Conservation (phyloP, 2,888 invertebrate genomes). For the Theretra japonica region DNA sequence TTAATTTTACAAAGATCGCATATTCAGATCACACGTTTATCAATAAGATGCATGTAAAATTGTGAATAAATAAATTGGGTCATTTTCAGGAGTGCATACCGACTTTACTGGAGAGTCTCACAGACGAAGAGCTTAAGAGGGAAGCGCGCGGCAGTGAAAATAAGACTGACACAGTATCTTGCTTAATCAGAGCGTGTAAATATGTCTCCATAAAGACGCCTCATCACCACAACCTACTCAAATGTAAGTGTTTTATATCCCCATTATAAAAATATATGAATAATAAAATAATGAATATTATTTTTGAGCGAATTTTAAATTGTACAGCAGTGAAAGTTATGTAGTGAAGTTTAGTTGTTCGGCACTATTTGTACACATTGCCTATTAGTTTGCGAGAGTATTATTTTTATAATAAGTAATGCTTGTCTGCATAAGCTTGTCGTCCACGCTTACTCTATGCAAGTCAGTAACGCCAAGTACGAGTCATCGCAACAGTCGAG, state of each 20-base stretch:
- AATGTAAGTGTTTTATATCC: conserved; percentile 68
- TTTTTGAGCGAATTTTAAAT: neutral
- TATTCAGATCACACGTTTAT: too few species aligned
- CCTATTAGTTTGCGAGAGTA: neutral
- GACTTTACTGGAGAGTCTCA: conserved; percentile 94
- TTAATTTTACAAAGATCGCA: too few species aligned
- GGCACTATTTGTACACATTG: neutral
- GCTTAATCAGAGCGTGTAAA: conserved; percentile 96
- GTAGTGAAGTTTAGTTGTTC: neutral
- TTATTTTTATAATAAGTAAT: neutral
- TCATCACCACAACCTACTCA: conserved; percentile 90
- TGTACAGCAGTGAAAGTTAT: neutral
- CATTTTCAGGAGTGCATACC: conserved; percentile 92
- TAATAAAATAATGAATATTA: too few species aligned
- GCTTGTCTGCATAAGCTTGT: neutral
- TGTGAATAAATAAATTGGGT: conserved; percentile 28
- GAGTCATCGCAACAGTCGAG: neutral
- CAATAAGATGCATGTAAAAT: neutral
- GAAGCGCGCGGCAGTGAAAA: conserved; percentile 97
- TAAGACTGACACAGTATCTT: conserved; percentile 97
- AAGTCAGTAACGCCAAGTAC: neutral
- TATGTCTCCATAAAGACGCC: conserved; percentile 93
- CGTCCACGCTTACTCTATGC: neutral
- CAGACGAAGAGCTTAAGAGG: conserved; percentile 97
- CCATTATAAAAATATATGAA: neutral